Evolutionary conservation across 1,140 invertebrate species (phyloP).

Genomic region (Telenomus remus): DNA sequence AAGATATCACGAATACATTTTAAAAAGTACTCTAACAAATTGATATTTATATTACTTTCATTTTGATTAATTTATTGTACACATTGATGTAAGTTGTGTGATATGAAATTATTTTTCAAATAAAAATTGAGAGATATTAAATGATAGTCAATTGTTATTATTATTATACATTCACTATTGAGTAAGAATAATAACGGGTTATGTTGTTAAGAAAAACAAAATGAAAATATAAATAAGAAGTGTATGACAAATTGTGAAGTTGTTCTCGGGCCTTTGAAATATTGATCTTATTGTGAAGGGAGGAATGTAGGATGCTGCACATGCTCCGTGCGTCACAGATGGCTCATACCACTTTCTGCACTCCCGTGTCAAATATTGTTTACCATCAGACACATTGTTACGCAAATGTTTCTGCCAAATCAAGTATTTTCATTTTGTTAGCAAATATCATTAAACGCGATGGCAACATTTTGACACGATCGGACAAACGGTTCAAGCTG

Average conservation of each 20-base stretch:
- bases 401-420: slow-evolving; percentile 18
- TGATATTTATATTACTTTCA: no score
- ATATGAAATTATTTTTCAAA: no score
- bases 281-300: slow-evolving; percentile 38
- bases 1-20: slow-evolving; percentile 68
- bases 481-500: neutral
- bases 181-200: no score
- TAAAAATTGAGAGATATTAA: no score
- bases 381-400: slow-evolving; percentile 22
- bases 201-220: no score
- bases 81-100: no score
- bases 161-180: no score
- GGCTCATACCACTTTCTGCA: slow-evolving; percentile 23
- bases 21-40: slow-evolving; percentile 25
- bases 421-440: slow-evolving; percentile 3
- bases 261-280: slow-evolving; percentile 27
- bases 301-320: slow-evolving; percentile 46
- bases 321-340: slow-evolving; percentile 46
- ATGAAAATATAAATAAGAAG: no score
- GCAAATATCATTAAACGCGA: neutral
- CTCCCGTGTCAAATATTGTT: slow-evolving; percentile 32
- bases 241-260: no score
- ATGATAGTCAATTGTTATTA: no score
- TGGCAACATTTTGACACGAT: neutral
- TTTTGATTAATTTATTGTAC: no score